Evolutionary conservation across 2,113 vertebrate species (phyloP).

Genomic region (Spea bombifrons): DNA sequence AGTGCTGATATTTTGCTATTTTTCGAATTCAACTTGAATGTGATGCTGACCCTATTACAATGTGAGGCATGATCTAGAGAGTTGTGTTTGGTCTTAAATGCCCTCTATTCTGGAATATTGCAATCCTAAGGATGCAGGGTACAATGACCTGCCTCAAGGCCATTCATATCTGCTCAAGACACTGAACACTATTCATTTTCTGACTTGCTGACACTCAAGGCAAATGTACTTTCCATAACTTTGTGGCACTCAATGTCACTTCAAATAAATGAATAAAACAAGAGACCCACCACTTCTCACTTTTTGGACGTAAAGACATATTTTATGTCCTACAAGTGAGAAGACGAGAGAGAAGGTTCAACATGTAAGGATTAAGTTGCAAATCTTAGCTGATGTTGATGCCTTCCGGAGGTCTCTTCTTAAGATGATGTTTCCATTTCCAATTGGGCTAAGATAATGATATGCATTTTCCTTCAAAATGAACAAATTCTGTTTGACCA

Average conservation of each 20-base stretch:
- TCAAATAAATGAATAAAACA: slow-evolving; percentile 14
- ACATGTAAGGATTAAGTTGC: too few relatives aligned
- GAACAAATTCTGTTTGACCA: too few relatives aligned
- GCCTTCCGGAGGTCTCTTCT: too few relatives aligned
- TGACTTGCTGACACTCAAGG: slow-evolving; percentile 20
- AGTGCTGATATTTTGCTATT: too few relatives aligned
- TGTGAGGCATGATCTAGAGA: neutral
- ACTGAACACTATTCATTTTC: slow-evolving; percentile 31
- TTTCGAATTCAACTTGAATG: too few relatives aligned
- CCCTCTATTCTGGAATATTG: slow-evolving; percentile 14
- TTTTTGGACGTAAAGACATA: neutral
- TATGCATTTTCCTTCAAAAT: too few relatives aligned
- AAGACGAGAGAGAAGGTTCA: neutral
- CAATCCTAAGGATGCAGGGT: slow-evolving; percentile 12
- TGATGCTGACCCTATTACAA: too few relatives aligned
- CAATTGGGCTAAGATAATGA: too few relatives aligned
- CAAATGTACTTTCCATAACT: slow-evolving; percentile 27
- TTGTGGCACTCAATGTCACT: slow-evolving; percentile 6
- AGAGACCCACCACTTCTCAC: neutral
- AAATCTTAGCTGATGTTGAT: too few relatives aligned
- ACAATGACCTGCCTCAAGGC: slow-evolving; percentile 35
- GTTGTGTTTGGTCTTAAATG: slow-evolving; percentile 12
- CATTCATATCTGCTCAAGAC: slow-evolving; percentile 34
- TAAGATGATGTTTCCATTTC: too few relatives aligned
- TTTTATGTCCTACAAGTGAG: neutral